Evolutionary conservation across 2,797 vertebrate genomes (phyloP).

Genomic region (Poeciliopsis gracilis): DNA sequence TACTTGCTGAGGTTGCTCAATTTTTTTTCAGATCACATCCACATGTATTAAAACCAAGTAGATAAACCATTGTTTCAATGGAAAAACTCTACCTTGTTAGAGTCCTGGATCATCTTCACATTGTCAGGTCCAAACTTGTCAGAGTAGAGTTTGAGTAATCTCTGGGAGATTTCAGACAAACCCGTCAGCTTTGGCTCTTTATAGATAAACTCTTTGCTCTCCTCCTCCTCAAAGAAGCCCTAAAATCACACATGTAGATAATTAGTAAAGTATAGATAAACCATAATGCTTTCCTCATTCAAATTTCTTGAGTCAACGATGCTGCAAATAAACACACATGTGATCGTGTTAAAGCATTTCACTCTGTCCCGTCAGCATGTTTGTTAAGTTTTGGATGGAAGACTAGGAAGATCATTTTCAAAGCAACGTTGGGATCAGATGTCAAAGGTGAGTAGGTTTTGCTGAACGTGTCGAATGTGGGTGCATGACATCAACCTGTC

Average conservation of each 20-base stretch:
- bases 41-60: background rate
- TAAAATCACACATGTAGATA: conserved; percentile 58
- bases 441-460: conserved; percentile 52
- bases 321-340: background rate
- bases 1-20: background rate
- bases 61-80: background rate
- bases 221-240: conserved; percentile 99
- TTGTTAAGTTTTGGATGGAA: conserved; percentile 51
- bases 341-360: conserved; percentile 56
- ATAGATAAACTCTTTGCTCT: conserved; percentile 98
- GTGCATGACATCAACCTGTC: conserved; percentile 16
- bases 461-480: conserved; percentile 16
- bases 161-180: conserved; percentile 96
- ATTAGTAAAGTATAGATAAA: conserved; percentile 8
- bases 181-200: conserved; percentile 98
- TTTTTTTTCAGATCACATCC: background rate
- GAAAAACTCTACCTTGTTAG: conserved; percentile 88
- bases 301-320: conserved; percentile 23
- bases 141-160: conserved; percentile 95
- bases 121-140: conserved; percentile 98
- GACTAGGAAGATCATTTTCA: conserved; percentile 43
- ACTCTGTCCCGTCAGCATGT: conserved; percentile 24
- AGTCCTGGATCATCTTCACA: conserved; percentile 99
- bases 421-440: conserved; percentile 48
- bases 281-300: conserved; percentile 23